Evolutionary conservation across 2,113 vertebrate genomes (phyloP), one percentile per base, ranked within the genome.

Genomic region (Ageneiosus marmoratus): DNA sequence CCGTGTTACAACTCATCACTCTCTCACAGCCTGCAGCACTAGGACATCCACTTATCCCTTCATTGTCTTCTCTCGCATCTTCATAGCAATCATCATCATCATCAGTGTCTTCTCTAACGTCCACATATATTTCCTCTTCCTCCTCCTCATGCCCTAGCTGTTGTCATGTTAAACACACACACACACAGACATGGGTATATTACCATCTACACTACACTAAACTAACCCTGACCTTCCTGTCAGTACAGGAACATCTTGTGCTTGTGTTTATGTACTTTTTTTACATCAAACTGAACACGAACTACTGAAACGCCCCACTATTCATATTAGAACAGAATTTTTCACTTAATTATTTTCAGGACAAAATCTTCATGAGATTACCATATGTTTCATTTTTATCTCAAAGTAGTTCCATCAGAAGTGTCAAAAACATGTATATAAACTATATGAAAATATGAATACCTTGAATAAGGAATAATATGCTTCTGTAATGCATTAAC

Each of bases 1-100:
- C 87, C 58, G 86, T 83, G 73, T 77, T 80, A 79, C 67, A 12
- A 79, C 83, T 88, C 73, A 88, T 86, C 85, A 91, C 86, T 50
- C 34, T 89, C 91, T 88, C 90, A 92, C 86, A 92, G 89, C 87
- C 90, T 90, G 87, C 89, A 90, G 10, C 83, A 55, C 32, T 5
- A 16, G 56, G 53, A 72, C 84, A 58, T 76, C 88, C 84, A 88
- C 82, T 85, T 82, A 72, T 81, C 77, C 83, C 86, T 75, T 70
- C 90, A 62, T 88, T 79, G 80, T 69, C 46, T 78, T 78, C 72
- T 15, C 55, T 86, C 46, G 83, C 89, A 87, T 86, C 79, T 87
- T 90, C 86, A 79, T 74, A 86, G 46, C 22, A 60, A 44, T n/a
- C 29, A 50, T 34, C 62, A 65, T n/a, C 65, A 70, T 77, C 79